These are phyloP conservation scores for Ictalurus furcatus DNA, from an alignment of 2,113 vertebrate genomes.

Conservation along the genomic window DNA sequence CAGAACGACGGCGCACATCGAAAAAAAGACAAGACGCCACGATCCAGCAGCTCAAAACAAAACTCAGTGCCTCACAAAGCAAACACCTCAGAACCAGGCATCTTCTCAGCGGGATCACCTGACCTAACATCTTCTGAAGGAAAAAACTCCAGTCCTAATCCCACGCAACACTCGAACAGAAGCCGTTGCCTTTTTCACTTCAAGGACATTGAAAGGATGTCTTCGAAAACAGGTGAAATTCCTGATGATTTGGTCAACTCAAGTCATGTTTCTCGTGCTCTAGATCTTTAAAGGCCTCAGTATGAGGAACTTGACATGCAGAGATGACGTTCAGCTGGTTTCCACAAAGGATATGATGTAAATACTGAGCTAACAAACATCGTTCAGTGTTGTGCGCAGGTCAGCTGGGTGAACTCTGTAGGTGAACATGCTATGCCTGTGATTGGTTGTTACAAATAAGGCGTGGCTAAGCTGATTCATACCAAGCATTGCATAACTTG, in stretches of 20 bases:
- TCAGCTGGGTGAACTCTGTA: neutral
- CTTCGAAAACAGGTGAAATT: conserved; percentile 10
- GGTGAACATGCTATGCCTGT: neutral
- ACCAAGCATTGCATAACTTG: neutral
- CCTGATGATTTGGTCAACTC: neutral
- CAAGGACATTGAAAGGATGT: neutral
- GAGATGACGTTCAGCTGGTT: neutral
- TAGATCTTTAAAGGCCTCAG: neutral
- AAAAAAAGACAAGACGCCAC: neutral
- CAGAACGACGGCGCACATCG: neutral
- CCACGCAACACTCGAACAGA: neutral
- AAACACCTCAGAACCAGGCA: neutral
- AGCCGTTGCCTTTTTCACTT: conserved; percentile 30
- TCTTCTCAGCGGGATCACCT: neutral
- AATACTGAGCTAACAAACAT: neutral
- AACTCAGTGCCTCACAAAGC: neutral
- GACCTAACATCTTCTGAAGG: neutral
- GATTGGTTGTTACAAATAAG: neutral
- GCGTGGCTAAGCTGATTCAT: neutral
- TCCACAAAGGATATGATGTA: neutral
- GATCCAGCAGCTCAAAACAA: neutral
- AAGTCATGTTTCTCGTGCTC: neutral
- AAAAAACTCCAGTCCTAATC: neutral
- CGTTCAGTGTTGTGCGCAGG: neutral
- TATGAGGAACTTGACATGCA: neutral